Conservation (phyloP, 2,797 vertebrate species). For the Enteromius radiatus region DNA sequence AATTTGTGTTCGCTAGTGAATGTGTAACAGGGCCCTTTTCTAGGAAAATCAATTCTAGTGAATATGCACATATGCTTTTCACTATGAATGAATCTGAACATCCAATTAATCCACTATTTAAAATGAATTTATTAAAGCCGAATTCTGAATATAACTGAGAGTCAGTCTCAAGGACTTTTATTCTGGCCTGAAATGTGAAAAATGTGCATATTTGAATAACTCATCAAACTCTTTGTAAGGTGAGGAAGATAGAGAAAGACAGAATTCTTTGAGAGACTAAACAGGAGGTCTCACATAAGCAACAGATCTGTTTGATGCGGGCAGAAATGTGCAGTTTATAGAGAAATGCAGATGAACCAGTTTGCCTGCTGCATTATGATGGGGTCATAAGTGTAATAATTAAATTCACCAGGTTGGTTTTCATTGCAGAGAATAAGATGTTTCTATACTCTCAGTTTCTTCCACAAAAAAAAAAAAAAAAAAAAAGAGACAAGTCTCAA, state of each 20-base stretch:
- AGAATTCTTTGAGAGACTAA: slow-evolving; percentile 28
- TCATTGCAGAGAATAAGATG: slow-evolving; percentile 15
- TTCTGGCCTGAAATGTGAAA: slow-evolving; percentile 17
- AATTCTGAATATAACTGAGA: background rate
- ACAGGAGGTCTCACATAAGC: slow-evolving; percentile 14
- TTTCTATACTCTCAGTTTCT: slow-evolving; percentile 14
- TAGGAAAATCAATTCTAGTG: background rate
- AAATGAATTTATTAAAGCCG: slow-evolving; percentile 11
- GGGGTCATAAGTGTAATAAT: slow-evolving; percentile 30
- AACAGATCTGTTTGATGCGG: background rate
- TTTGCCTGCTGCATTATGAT: background rate
- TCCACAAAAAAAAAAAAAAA: background rate
- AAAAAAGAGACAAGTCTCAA: slow-evolving; percentile 56
- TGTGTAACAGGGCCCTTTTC: background rate
- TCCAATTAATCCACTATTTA: background rate
- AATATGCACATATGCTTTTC: background rate
- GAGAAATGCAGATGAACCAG: slow-evolving; percentile 15
- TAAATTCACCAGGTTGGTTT: slow-evolving; percentile 26
- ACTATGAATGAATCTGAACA: background rate
- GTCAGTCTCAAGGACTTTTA: slow-evolving; percentile 38
- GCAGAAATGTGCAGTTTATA: background rate
- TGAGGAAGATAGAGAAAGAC: background rate
- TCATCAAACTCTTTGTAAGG: slow-evolving; percentile 31
- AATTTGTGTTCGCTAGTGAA: background rate
- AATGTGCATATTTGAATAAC: slow-evolving; percentile 49